Percentiles rank a stretch among this genome's conserved stretches.
Conservation (phyloP, 2,113 vertebrate genomes). For the Lophura nycthemera region DNA sequence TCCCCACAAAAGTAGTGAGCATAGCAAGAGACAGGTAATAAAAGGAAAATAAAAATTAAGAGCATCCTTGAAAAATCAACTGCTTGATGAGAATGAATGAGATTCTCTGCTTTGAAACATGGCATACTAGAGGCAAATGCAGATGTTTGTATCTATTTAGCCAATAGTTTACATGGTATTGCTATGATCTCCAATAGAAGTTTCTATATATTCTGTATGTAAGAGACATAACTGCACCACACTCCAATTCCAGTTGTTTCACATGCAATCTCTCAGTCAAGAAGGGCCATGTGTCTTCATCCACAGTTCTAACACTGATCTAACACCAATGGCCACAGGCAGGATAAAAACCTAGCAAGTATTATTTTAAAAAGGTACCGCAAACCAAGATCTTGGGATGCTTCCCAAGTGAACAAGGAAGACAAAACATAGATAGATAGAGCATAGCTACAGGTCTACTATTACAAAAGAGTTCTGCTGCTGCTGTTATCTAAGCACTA, state of each 20-base stretch:
- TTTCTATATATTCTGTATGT: not conserved
- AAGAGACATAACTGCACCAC: not conserved
- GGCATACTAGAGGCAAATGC: not conserved
- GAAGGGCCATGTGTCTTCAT: not conserved
- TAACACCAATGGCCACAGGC: not conserved
- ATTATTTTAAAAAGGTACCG: not conserved
- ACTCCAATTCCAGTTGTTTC: not conserved
- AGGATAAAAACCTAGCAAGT: not conserved
- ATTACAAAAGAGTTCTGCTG: not conserved
- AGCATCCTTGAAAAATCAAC: not conserved
- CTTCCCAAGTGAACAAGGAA: not conserved
- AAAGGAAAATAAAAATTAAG: conserved; percentile 34
- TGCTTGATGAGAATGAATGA: not conserved
- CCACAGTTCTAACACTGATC: not conserved
- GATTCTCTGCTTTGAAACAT: not conserved
- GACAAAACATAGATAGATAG: not conserved
- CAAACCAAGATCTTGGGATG: not conserved
- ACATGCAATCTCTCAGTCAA: not conserved
- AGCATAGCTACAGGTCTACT: not conserved
- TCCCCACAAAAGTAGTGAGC: conserved; percentile 10
- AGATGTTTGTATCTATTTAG: not conserved
- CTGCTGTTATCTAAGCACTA: not conserved
- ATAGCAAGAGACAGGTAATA: conserved; percentile 15
- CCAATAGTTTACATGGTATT: not conserved
- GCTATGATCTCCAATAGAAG: not conserved